phyloP scores from a whole-genome alignment of 2,797 vertebrate species.

The Distichodus sexfasciatus region DNA sequence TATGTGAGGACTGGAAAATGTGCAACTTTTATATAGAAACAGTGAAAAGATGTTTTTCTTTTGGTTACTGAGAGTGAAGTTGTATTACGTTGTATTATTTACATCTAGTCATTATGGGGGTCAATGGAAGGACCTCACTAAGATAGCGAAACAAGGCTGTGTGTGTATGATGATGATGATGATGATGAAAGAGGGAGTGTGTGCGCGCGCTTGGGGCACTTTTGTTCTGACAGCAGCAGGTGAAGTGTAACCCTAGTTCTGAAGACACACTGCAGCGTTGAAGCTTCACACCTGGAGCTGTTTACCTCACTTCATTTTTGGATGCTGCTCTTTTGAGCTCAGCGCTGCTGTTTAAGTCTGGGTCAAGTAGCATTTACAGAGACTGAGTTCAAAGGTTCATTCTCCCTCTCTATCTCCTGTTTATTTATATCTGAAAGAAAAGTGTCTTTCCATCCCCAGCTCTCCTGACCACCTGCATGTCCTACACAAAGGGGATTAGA shows the following conservation, averaged over 20 bases:
- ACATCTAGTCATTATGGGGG: no score
- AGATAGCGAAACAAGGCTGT: no score
- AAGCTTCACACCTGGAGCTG: not conserved
- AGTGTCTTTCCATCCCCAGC: conserved; percentile 21
- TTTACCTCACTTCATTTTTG: not conserved
- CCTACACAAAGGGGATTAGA: conserved; percentile 34
- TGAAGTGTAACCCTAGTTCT: conserved; percentile 10
- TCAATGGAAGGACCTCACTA: no score
- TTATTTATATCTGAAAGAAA: conserved; percentile 29
- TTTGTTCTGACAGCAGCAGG: not conserved
- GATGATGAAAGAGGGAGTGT: no score
- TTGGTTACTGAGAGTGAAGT: no score
- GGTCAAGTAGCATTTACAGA: not conserved
- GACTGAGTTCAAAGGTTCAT: conserved; percentile 35
- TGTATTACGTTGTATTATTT: no score
- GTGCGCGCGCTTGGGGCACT: no score
- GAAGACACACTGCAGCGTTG: not conserved
- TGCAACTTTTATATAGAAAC: no score
- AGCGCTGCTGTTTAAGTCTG: not conserved
- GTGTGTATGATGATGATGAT: no score
- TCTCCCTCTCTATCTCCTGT: conserved; percentile 5
- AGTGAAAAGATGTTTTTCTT: no score
- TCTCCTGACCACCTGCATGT: conserved; percentile 38
- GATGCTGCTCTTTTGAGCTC: not conserved
- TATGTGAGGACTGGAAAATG: no score